Evolutionary conservation across 2,113 vertebrate genomes (phyloP).

Genomic region (Orcinus orca): DNA sequence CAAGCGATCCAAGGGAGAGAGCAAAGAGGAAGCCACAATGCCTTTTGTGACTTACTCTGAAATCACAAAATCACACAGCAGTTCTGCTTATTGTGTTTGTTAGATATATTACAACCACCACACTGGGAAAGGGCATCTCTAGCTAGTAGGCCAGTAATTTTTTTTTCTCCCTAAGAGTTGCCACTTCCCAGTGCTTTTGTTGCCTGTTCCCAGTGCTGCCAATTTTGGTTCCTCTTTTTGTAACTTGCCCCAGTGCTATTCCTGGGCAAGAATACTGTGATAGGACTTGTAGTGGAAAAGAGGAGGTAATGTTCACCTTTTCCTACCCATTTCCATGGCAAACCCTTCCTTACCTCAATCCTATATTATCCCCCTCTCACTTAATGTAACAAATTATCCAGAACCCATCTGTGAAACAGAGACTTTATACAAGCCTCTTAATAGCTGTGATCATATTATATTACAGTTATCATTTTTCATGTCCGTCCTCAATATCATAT

Average conservation of each 20-base stretch:
- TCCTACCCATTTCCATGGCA: fast-evolving
- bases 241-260: neutral
- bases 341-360: neutral
- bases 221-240: neutral
- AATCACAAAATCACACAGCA: neutral
- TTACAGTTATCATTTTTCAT: neutral
- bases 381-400: neutral
- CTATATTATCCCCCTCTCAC: neutral
- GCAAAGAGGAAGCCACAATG: neutral
- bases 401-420: neutral
- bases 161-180: neutral
- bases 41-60: neutral
- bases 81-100: neutral
- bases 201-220: neutral
- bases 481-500: neutral
- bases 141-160: neutral
- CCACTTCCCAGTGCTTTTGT: neutral
- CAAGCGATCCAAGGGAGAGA: neutral
- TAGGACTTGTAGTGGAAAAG: neutral
- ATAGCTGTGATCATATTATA: neutral
- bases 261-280: neutral
- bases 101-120: neutral
- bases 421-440: neutral
- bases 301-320: neutral
- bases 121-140: neutral